Base-by-base conservation (phyloP, 2,888 invertebrate genomes). In the Oscheius sp. region DNA sequence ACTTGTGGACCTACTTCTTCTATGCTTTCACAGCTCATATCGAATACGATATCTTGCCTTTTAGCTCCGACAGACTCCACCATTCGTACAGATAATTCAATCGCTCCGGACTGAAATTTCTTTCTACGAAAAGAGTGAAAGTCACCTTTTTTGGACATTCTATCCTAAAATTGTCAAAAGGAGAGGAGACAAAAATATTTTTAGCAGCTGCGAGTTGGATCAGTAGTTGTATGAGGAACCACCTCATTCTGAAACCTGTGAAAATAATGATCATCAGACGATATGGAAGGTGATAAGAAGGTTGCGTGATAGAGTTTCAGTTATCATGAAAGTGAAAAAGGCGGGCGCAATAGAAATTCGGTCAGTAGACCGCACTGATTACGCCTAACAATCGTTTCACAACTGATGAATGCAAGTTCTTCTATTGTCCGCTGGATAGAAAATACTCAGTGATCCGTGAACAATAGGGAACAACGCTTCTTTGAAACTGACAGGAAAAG, bases 111-210 rank as follows among this genome's bases (percentile, higher is more conserved):
- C 77, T 77, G 32, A 44, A 66, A 56, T 20, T n/a, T 24, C 44
- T n/a, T 36, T 5, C 4, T 30, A 14, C 8, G 30, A n/a, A 26
- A 30, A 30, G n/a, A 36, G 68, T 1, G 80, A 36, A 41, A 14
- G n/a, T 77, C 49, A 81, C 77, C 51, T 73, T 72, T 68, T 84
- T 83, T 2, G 85, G 83, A 61, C 85, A 85, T 77, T 85, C 85
- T 41, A 85, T 82, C 45, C 83, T 76, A 47, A 85, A 85, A 67
- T 85, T 85, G 62, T 85, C 85, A 49, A 85, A 85, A 0, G 85
- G 84, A 12, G 82, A 80, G 2, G 84, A 84, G 14, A 83, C 75
- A 56, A 80, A 80, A 14, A 78, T 75, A 71, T 80, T 80, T 47
- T 78, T 78, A 9, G 67, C 54, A 3, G 17, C 17, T 2, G 41